Evolutionary conservation across 2,888 invertebrate species (phyloP).

Genomic region (Celastrina argiolus): DNA sequence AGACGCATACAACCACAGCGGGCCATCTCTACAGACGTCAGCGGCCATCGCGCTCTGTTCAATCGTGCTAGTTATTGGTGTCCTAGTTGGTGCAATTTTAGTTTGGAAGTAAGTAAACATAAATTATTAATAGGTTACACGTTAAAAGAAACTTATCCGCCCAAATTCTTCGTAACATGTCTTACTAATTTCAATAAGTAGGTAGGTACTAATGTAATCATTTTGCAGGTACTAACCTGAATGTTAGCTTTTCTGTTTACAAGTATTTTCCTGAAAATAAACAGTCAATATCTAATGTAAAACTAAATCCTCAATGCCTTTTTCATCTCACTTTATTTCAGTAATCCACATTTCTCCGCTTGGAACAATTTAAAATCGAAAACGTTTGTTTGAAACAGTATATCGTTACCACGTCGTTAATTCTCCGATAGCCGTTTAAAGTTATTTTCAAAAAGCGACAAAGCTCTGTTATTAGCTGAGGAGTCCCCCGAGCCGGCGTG

Average conservation of each 20-base stretch:
- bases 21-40: slow-evolving; percentile 89
- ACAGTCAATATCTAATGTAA: background rate
- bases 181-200: too few species aligned
- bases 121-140: background rate
- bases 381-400: background rate
- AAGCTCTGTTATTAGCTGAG: slow-evolving; percentile 42
- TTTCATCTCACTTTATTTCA: background rate
- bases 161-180: too few species aligned
- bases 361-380: background rate
- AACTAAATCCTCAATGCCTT: too few species aligned
- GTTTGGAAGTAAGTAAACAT: slow-evolving; percentile 91
- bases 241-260: background rate
- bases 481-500: slow-evolving; percentile 40
- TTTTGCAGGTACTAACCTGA: too few species aligned
- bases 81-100: slow-evolving; percentile 87
- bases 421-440: background rate
- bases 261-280: background rate
- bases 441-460: slow-evolving; percentile 23
- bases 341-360: background rate
- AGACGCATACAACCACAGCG: slow-evolving; percentile 91
- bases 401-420: slow-evolving; percentile 13
- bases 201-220: too few species aligned
- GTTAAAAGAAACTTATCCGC: too few species aligned
- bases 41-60: slow-evolving; percentile 91
- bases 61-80: slow-evolving; percentile 85